Evolutionary conservation across 23 tunicate species (phyloP), one percentile per base, ranked within the genome.

Genomic region (Phallusia fumigata): DNA sequence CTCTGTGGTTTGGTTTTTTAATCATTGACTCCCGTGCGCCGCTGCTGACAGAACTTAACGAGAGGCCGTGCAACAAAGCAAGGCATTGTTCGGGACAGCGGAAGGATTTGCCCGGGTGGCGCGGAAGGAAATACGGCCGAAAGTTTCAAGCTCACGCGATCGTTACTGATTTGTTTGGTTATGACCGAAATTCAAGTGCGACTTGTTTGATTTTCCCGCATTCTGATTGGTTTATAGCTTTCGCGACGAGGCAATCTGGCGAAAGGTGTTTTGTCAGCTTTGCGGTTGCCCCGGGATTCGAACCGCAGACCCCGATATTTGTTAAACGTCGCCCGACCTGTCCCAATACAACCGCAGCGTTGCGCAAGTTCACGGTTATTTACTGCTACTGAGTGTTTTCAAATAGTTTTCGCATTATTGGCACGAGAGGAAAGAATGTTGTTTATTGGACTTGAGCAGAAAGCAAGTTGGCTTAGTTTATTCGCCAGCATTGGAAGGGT

Each of bases 201-300:
- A 40, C 47, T 40, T 40, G 10, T 40, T 40, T 40, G 69, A 21
- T 21, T 58, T 21, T 58, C 26, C 13, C 28, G 69, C 69, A 21
- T 24, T 58, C 13, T 24, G 69, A 24, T 58, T 21, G 69, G 11
- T 58, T 58, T 58, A 58, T 58, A 6, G 69, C 69, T 58, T 58
- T 58, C n/a, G n/a, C n/a, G n/a, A n/a, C n/a, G n/a, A n/a, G n/a
- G 26, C 69, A 13, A 58, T 10, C 8, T 1, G 69, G 69, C 69
- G 69, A 21, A 6, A 24, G 47, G 47, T 40, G 10, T 40, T 40
- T 40, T 40, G 47, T 40, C 47, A 40, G 47, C 10, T 58, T 58
- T 58, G 69, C 69, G 69, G 69, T 58, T 58, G 69, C 28, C 3
- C 69, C 69, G 69, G 16, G 69, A 16, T 58, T 58, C 69, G 69